A percentile compares a stretch with the other conserved stretches of the same genome.
phyloP scores from a whole-genome alignment of 2,113 vertebrate genomes.

The Labeo catla region DNA sequence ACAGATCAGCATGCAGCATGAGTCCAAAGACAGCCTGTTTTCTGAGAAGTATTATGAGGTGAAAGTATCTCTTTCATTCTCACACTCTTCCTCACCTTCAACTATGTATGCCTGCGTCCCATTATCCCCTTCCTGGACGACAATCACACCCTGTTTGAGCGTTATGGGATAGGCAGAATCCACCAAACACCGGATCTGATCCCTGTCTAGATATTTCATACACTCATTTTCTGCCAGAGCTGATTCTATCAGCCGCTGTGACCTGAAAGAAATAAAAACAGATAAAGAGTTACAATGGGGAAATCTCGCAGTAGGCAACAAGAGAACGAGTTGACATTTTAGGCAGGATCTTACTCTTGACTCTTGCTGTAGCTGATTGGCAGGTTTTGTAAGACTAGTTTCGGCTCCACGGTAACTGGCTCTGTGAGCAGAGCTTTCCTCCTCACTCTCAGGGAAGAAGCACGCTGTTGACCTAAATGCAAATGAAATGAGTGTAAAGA shows the following conservation, averaged over 20 bases:
- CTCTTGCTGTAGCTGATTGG: slow-evolving; percentile 73
- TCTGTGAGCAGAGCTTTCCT: slow-evolving; percentile 74
- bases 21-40: not conserved
- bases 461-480: slow-evolving; percentile 59
- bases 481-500: slow-evolving; percentile 12
- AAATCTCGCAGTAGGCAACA: not conserved
- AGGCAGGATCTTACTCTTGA: slow-evolving; percentile 67
- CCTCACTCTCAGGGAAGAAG: slow-evolving; percentile 62
- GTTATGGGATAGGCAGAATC: slow-evolving; percentile 68
- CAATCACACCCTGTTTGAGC: slow-evolving; percentile 69
- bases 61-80: not conserved
- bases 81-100: slow-evolving; percentile 69
- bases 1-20: not conserved
- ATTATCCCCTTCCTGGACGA: slow-evolving; percentile 73
- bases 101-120: slow-evolving; percentile 75
- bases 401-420: slow-evolving; percentile 64
- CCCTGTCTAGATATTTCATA: slow-evolving; percentile 72
- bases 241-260: slow-evolving; percentile 69
- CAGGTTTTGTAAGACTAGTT: slow-evolving; percentile 62
- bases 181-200: slow-evolving; percentile 69
- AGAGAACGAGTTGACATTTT: not conserved
- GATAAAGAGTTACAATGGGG: not conserved
- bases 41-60: not conserved
- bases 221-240: slow-evolving; percentile 74
- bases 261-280: slow-evolving; percentile 62